A percentile compares a stretch with the other conserved stretches of the same genome.
Conservation (phyloP, 1,140 invertebrate species). For the Linepithema humile region DNA sequence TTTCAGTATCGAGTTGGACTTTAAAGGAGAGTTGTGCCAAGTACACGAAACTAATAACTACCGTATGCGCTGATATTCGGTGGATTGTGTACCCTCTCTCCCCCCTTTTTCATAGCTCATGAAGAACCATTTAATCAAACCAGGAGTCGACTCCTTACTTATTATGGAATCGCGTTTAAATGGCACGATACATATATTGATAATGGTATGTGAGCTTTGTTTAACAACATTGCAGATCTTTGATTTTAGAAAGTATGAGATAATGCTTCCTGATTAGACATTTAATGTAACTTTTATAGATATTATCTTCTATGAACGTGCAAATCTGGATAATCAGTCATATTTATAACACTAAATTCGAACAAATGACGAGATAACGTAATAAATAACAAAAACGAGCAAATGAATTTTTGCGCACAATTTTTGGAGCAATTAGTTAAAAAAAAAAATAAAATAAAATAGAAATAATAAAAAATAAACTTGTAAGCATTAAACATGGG, state of each 20-base stretch:
- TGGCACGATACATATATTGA: constrained; percentile 38
- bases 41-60: constrained; percentile 96
- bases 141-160: constrained; percentile 39
- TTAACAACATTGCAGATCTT: constrained; percentile 16
- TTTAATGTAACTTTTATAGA: constrained; percentile 55
- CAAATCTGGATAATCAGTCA: neutral
- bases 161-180: constrained; percentile 57
- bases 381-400: neutral
- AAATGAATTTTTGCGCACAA: constrained; percentile 36
- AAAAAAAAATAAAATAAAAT: neutral
- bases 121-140: constrained; percentile 65
- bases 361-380: neutral
- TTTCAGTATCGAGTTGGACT: constrained; percentile 96
- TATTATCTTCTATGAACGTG: constrained; percentile 25
- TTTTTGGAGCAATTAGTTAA: neutral
- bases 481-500: neutral
- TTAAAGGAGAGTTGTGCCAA: constrained; percentile 97
- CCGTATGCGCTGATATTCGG: constrained; percentile 95
- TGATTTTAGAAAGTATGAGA: constrained; percentile 31
- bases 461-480: neutral
- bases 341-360: constrained; percentile 43
- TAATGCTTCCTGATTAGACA: constrained; percentile 23
- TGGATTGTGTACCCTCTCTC: constrained; percentile 43
- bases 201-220: constrained; percentile 30
- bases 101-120: constrained; percentile 63